Conservation (phyloP, 2,113 vertebrate genomes). For the Phainopepla nitens region DNA sequence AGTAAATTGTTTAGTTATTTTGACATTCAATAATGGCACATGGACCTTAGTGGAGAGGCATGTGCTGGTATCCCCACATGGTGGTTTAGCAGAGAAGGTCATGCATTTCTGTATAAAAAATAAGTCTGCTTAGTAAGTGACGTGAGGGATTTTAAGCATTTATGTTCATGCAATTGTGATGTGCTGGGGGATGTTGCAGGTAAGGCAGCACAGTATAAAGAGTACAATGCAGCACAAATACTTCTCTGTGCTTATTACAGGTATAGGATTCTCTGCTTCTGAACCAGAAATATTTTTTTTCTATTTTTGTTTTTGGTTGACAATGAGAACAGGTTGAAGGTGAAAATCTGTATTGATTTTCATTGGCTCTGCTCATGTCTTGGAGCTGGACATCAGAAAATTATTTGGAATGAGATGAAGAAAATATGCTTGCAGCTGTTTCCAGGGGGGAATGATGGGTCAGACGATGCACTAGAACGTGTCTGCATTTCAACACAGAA, state of each 20-base stretch:
- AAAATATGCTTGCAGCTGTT: conserved; percentile 34
- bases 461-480: neutral
- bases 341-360: neutral
- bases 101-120: conserved; percentile 48
- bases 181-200: neutral
- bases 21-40: conserved; percentile 49
- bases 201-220: conserved; percentile 9
- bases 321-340: neutral
- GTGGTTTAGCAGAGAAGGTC: conserved; percentile 24
- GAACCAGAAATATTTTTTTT: conserved; percentile 17
- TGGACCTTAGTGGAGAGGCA: neutral
- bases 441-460: neutral
- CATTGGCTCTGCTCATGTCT: neutral
- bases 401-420: conserved; percentile 17
- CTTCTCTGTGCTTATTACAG: neutral
- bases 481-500: conserved; percentile 24
- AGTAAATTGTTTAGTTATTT: conserved; percentile 26
- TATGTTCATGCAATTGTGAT: neutral
- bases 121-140: neutral
- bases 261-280: conserved; percentile 2
- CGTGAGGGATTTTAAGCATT: neutral
- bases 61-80: conserved; percentile 4
- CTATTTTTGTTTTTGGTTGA: neutral
- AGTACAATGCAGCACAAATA: neutral
- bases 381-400: conserved; percentile 46